Evolutionary conservation across 2,797 vertebrate species (phyloP).

Genomic region (Balearica regulorum): DNA sequence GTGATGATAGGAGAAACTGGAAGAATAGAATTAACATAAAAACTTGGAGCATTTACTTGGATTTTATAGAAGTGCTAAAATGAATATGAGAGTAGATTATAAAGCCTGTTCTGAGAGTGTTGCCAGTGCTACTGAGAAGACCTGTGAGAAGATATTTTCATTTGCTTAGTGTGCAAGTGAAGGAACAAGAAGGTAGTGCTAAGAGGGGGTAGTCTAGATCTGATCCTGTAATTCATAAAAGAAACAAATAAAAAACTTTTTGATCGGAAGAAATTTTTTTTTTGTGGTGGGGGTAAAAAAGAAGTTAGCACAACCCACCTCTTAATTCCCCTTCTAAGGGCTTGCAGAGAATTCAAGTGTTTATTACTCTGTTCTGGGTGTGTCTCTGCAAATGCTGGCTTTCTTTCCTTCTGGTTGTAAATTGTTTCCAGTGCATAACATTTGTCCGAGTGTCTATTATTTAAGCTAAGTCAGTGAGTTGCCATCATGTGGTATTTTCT

Average conservation of each 20-base stretch:
- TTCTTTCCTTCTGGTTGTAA: neutral
- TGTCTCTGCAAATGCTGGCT: neutral
- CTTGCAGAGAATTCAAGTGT: neutral
- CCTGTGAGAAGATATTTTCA: neutral
- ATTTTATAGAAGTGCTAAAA: neutral
- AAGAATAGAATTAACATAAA: no score
- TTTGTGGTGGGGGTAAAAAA: neutral
- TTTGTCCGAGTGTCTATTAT: neutral
- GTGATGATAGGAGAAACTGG: no score
- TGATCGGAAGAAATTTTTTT: neutral
- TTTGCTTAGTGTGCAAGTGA: neutral
- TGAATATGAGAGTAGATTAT: neutral
- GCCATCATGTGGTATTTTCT: neutral
- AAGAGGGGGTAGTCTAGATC: neutral
- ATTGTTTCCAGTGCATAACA: neutral
- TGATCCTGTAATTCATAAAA: neutral
- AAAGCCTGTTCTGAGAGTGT: neutral
- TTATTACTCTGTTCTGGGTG: neutral
- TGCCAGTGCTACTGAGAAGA: neutral
- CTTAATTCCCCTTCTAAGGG: neutral
- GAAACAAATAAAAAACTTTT: neutral
- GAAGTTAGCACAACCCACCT: neutral
- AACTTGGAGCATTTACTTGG: no score
- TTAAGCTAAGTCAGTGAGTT: neutral
- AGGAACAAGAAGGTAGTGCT: neutral